Conservation (phyloP, 2,797 vertebrate species). For the Enteromius thamalakanensis region DNA sequence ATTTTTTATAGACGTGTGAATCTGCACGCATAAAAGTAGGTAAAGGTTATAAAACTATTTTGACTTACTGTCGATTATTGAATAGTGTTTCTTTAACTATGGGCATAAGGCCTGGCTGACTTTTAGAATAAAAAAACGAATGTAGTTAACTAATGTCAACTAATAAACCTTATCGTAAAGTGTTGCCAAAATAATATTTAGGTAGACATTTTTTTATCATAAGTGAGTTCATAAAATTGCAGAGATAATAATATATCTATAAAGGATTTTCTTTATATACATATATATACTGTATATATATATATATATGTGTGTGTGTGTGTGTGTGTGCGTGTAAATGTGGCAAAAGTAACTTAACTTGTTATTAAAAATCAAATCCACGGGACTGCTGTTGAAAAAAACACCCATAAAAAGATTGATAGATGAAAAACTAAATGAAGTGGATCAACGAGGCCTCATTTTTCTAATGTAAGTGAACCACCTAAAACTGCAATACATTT, state of each 20-base stretch:
- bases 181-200: too few relatives aligned
- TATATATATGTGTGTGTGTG: too few relatives aligned
- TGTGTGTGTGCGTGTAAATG: too few relatives aligned
- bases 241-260: not conserved
- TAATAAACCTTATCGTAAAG: too few relatives aligned
- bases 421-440: constrained; percentile 9
- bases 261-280: too few relatives aligned
- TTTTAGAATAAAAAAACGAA: not conserved
- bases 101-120: not conserved
- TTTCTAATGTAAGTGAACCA: constrained; percentile 24
- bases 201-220: too few relatives aligned
- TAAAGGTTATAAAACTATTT: not conserved
- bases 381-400: not conserved
- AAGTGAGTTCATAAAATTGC: too few relatives aligned
- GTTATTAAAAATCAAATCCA: constrained; percentile 4
- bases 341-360: too few relatives aligned
- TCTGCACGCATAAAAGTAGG: not conserved
- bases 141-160: too few relatives aligned
- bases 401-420: constrained; percentile 8
- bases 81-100: not conserved
- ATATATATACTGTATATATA: too few relatives aligned
- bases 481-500: constrained; percentile 17
- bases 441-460: not conserved
- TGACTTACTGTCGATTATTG: not conserved
- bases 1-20: not conserved